Percentiles rank a stretch among this genome's conserved stretches.
Evolutionary conservation across 2,888 invertebrate genomes (phyloP).

Genomic region (Napeogenes sylphis): DNA sequence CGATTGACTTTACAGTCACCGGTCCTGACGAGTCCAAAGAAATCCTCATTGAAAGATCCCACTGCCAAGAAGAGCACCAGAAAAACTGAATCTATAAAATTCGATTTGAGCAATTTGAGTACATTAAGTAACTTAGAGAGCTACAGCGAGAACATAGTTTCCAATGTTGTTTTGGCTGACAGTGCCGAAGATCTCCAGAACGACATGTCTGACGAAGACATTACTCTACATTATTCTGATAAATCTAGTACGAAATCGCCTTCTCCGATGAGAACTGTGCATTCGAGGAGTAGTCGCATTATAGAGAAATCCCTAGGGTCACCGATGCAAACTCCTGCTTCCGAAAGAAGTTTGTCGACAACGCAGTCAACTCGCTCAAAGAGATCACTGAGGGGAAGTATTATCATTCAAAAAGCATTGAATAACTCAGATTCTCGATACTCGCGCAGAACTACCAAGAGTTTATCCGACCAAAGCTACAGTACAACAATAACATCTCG

Average conservation of each 20-base stretch:
- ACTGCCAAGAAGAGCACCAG: slow-evolving; percentile 40
- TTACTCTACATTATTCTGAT: slow-evolving; percentile 51
- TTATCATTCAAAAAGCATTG: slow-evolving; percentile 45
- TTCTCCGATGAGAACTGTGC: slow-evolving; percentile 46
- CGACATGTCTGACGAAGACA: slow-evolving; percentile 34
- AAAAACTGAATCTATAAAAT: slow-evolving; percentile 64
- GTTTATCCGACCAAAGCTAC: slow-evolving; percentile 34
- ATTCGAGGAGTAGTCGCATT: slow-evolving; percentile 48
- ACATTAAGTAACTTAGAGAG: slow-evolving; percentile 1
- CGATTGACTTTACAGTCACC: slow-evolving; percentile 30
- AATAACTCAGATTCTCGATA: slow-evolving; percentile 27
- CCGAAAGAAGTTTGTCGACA: slow-evolving; percentile 28
- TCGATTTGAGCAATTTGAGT: slow-evolving; percentile 62
- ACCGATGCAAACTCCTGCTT: slow-evolving; percentile 17
- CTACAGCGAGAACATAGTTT: slow-evolving; percentile 20
- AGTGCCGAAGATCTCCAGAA: slow-evolving; percentile 24
- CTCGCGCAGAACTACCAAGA: slow-evolving; percentile 31
- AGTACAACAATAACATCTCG: slow-evolving; percentile 35
- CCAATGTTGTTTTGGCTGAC: slow-evolving; percentile 35
- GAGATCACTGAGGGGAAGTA: slow-evolving; percentile 42
- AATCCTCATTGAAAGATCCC: slow-evolving; percentile 61
- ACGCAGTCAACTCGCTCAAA: slow-evolving; percentile 36
- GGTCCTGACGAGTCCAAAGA: slow-evolving; percentile 43
- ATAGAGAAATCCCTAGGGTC: slow-evolving; percentile 41
- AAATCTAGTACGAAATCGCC: slow-evolving; percentile 38